Base-by-base conservation (phyloP, 2,888 invertebrate species). In the Athrips mouffetella region DNA sequence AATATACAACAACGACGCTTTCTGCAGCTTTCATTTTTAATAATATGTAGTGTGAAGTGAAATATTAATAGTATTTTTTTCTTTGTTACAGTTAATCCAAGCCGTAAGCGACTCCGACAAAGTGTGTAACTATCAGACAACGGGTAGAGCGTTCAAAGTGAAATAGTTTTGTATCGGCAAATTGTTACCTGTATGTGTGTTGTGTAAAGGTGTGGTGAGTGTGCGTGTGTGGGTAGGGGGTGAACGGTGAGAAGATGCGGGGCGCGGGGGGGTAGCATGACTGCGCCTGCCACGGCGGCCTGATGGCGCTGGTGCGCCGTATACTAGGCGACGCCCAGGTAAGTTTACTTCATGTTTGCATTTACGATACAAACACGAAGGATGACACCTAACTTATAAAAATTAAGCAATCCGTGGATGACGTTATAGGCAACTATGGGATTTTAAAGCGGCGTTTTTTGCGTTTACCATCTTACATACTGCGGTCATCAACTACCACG, bases 281-380 rank as follows among this genome's bases (percentile, higher is more conserved):
- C 78, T 77, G 80, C 84, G 75, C 77, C 74, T 68, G 86, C 83
- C 89, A 91, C 86, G 89, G 92, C 90, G 90, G 93, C 90, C 92
- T 93, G 90, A 92, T 94, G 94, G 93, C 93, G 89, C 92, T 95
- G 89, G 95, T 95, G 93, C 92, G 94, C 87, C 92, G 93, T 76
- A 93, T 95, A 82, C 91, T 95, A 76, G 91, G 94, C 84, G 95
- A 96, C 91, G 95, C 95, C 85, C 95, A 95, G 92, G 93, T 94
- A 80, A 88, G 76, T 13, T 23, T 30, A 16, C 27, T 18, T 23
- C 30, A 37, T 27, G 37, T 39, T 21, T 52, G 51, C 57, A 58
- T 59, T 60, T 59, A 63, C 59, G 60, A 66, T 67, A 63, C 65
- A 55, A 23, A 15, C 58, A 48, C 57, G n/a, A n/a, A 31, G 13